Conservation (phyloP, 2,113 vertebrate species). For the Dasyprocta punctata region DNA sequence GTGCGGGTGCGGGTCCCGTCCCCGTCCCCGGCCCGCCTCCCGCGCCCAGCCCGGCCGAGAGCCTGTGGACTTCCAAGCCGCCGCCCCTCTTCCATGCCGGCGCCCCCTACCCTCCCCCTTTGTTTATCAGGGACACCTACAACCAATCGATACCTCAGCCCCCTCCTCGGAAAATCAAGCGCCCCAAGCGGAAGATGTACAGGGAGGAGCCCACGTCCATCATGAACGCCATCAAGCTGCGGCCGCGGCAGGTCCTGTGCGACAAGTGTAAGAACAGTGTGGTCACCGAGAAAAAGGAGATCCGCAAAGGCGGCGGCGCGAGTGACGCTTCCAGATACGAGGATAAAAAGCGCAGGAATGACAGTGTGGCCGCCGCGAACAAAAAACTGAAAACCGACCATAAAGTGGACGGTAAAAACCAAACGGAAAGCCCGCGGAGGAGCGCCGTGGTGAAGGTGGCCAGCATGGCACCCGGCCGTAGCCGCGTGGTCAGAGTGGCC, state of each 20-base stretch:
- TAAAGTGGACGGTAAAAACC: slow-evolving; percentile 91
- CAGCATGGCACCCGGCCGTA: slow-evolving; percentile 87
- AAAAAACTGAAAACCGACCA: slow-evolving; percentile 94
- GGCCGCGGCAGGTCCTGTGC: slow-evolving; percentile 97
- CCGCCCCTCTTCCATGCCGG: slow-evolving; percentile 97
- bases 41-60: slow-evolving; percentile 85
- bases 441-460: slow-evolving; percentile 91
- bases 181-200: slow-evolving; percentile 96
- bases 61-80: slow-evolving; percentile 93
- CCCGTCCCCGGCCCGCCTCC: slow-evolving; percentile 81
- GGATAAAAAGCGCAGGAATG: slow-evolving; percentile 92
- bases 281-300: slow-evolving; percentile 90
- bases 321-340: slow-evolving; percentile 92
- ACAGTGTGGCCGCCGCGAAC: slow-evolving; percentile 90
- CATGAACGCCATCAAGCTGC: slow-evolving; percentile 98
- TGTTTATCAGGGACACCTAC: slow-evolving; percentile 99
- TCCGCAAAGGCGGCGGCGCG: slow-evolving; percentile 89
- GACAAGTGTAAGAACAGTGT: slow-evolving; percentile 98
- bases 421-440: slow-evolving; percentile 89
- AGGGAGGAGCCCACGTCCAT: slow-evolving; percentile 98
- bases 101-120: slow-evolving; percentile 96
- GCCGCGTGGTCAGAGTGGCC: slow-evolving; percentile 90
- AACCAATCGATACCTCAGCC: slow-evolving; percentile 99
- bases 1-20: slow-evolving; percentile 83
- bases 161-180: slow-evolving; percentile 96